Evolutionary conservation across 2,797 vertebrate species (phyloP).

Genomic region (Phoebastria nigripes): DNA sequence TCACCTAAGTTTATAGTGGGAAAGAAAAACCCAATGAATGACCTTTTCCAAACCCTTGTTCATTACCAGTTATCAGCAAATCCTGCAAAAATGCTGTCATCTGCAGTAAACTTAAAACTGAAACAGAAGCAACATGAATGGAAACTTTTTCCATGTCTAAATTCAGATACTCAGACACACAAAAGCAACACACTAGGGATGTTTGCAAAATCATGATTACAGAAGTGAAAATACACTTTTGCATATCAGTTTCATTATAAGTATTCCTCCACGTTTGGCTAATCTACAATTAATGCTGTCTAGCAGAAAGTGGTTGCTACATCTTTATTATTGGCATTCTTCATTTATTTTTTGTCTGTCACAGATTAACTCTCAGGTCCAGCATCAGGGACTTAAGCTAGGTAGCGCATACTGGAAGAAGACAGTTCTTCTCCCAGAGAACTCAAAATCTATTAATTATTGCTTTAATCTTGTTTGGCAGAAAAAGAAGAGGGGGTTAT

Average conservation of each 20-base stretch:
- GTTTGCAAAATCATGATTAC: neutral
- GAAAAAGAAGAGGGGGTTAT: rapidly evolving
- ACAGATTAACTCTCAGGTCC: neutral
- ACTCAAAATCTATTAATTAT: neutral
- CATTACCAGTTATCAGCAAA: neutral
- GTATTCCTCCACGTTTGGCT: neutral
- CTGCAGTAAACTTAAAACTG: neutral
- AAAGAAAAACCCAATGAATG: neutral
- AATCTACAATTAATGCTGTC: neutral
- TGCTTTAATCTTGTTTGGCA: neutral
- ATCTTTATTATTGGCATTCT: neutral
- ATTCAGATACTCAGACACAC: neutral
- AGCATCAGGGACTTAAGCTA: neutral
- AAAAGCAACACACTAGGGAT: neutral
- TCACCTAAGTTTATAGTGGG: neutral
- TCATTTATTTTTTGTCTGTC: neutral
- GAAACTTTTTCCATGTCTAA: neutral
- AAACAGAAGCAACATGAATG: neutral
- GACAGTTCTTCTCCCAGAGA: neutral
- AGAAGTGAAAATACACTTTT: neutral
- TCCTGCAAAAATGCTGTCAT: neutral
- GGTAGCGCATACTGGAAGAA: neutral
- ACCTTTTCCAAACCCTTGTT: neutral
- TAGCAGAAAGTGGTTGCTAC: neutral
- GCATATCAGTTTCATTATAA: neutral